phyloP scores from a whole-genome alignment of 2,113 vertebrate species.

The Plecotus auritus region DNA sequence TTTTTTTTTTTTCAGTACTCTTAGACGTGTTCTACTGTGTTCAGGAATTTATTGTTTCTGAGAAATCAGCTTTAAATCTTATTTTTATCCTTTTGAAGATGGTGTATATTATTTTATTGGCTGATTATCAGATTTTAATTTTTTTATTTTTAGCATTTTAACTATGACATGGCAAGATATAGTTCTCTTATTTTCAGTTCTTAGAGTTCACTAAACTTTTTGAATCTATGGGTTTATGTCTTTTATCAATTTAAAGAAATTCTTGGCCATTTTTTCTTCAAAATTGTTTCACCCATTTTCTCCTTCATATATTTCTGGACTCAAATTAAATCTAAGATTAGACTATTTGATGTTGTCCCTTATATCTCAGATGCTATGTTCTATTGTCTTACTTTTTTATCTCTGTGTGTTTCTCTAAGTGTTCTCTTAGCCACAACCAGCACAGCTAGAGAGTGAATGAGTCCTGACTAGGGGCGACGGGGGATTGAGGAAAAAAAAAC shows the following conservation, averaged over 20 bases:
- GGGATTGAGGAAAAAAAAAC: too few relatives aligned
- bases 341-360: neutral
- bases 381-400: neutral
- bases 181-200: neutral
- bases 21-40: neutral
- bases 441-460: too few relatives aligned
- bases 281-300: neutral
- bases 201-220: neutral
- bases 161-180: neutral
- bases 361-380: neutral
- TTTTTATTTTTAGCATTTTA: neutral
- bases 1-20: neutral
- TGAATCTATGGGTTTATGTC: neutral
- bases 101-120: neutral
- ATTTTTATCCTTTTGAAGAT: neutral
- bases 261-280: neutral
- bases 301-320: neutral
- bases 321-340: neutral
- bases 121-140: neutral
- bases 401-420: neutral
- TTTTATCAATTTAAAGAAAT: neutral
- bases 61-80: neutral
- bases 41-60: neutral
- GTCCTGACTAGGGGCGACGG: too few relatives aligned
- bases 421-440: too few relatives aligned